Evolutionary conservation across 1,140 invertebrate species (phyloP).

Genomic region (Spodoptera frugiperda): DNA sequence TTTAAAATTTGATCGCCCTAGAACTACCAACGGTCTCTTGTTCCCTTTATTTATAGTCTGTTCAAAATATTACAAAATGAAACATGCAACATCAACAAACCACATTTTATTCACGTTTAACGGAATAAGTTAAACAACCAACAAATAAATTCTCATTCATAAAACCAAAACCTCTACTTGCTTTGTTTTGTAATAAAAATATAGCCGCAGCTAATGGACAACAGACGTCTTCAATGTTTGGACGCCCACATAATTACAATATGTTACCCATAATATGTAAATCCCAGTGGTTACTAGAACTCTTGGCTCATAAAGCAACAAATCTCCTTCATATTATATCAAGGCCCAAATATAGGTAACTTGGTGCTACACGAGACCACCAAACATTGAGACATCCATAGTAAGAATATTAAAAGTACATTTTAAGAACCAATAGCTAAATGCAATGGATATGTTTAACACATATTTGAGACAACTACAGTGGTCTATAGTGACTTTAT

Average conservation of each 20-base stretch:
- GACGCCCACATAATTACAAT: neutral
- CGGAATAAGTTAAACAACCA: slow-evolving; percentile 67
- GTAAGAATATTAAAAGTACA: slow-evolving; percentile 7
- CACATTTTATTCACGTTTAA: slow-evolving; percentile 70
- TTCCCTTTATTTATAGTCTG: neutral
- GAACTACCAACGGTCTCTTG: neutral
- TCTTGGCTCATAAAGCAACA: neutral
- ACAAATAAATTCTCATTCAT: slow-evolving; percentile 54
- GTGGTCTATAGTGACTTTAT: slow-evolving; percentile 43
- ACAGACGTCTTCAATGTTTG: neutral
- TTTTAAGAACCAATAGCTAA: slow-evolving; percentile 16
- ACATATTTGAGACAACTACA: slow-evolving; percentile 16
- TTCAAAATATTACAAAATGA: slow-evolving; percentile 46
- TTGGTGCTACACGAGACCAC: neutral
- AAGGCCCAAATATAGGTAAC: neutral
- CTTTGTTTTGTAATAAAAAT: slow-evolving; percentile 38
- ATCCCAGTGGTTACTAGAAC: too few relatives aligned
- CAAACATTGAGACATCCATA: slow-evolving; percentile 27
- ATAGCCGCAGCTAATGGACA: neutral
- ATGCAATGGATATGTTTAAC: slow-evolving; percentile 37
- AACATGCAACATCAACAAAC: slow-evolving; percentile 58
- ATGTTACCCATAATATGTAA: neutral
- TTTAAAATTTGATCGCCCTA: too few relatives aligned
- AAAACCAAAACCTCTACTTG: slow-evolving; percentile 44
- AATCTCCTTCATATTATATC: neutral